A percentile compares a stretch with the other conserved stretches of the same genome.
Evolutionary conservation across 2,888 invertebrate genomes (phyloP).

Genomic region (Ornithoptera alexandrae): DNA sequence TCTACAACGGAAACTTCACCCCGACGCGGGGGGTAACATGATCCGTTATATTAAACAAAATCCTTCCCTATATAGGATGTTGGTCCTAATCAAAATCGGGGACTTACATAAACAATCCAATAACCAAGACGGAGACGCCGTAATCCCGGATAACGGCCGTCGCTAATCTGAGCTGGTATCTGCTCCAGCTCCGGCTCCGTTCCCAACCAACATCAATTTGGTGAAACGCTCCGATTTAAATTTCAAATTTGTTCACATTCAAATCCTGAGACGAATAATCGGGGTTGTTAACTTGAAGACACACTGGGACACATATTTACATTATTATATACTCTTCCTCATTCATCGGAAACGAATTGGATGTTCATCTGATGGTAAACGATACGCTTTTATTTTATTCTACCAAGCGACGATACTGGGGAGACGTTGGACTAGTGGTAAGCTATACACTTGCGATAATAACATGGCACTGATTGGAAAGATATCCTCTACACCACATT

Average conservation of each 20-base stretch:
- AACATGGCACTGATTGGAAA: too few species aligned
- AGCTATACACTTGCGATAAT: too few species aligned
- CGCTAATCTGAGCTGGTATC: conserved; percentile 36
- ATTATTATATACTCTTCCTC: too few species aligned
- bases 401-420: too few species aligned
- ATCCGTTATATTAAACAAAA: conserved; percentile 29
- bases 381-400: too few species aligned
- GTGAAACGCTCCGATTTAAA: conserved; percentile 46
- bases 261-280: conserved; percentile 29
- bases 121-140: conserved; percentile 32
- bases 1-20: too few species aligned
- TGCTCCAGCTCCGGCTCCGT: conserved; percentile 33
- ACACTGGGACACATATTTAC: conserved; percentile 4
- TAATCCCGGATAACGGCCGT: conserved; percentile 38
- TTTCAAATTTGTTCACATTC: conserved; percentile 45
- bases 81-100: conserved; percentile 31
- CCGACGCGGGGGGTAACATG: neutral
- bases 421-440: too few species aligned
- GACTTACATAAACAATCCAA: conserved; percentile 27
- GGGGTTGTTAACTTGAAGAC: conserved; percentile 13
- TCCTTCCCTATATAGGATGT: conserved; percentile 34
- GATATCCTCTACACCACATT: too few species aligned
- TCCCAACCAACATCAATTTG: conserved; percentile 41
- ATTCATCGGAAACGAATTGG: too few species aligned
- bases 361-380: too few species aligned